Evolutionary conservation across 2,797 vertebrate species (phyloP).

Genomic region (Miichthys miiuy): DNA sequence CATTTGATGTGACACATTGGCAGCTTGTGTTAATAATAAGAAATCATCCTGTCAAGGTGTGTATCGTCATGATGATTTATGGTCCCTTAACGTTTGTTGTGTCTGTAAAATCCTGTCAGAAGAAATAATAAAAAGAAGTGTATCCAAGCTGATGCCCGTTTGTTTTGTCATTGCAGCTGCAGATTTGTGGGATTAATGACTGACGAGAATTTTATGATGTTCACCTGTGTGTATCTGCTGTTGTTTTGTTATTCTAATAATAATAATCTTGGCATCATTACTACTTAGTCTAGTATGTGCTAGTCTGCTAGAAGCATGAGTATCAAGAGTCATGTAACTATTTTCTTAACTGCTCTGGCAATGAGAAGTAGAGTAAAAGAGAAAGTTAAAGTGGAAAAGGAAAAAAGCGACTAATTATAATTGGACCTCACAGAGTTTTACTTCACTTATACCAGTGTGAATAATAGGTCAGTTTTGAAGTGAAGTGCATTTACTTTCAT

Average conservation of each 20-base stretch:
- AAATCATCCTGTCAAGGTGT: constrained; percentile 53
- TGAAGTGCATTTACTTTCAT: not conserved
- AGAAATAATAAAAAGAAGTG: constrained; percentile 28
- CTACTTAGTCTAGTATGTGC: constrained; percentile 25
- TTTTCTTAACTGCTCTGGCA: not conserved
- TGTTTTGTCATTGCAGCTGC: constrained; percentile 43
- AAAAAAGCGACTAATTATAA: not conserved
- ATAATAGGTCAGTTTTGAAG: not conserved
- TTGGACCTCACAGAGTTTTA: constrained; percentile 21
- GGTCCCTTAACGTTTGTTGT: constrained; percentile 29
- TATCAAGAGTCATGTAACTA: not conserved
- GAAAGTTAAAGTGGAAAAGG: constrained; percentile 26
- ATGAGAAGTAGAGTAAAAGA: constrained; percentile 3
- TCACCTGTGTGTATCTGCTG: not conserved
- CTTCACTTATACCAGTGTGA: constrained; percentile 3
- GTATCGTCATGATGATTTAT: constrained; percentile 50
- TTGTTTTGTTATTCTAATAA: not conserved
- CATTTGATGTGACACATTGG: constrained; percentile 45
- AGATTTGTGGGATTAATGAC: constrained; percentile 23
- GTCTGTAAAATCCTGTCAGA: constrained; percentile 41
- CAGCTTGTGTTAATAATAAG: constrained; percentile 27
- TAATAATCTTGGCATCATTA: constrained; percentile 24
- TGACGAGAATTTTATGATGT: constrained; percentile 2
- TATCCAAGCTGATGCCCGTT: constrained; percentile 47
- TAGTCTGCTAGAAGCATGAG: not conserved